A percentile compares a stretch with the other conserved stretches of the same genome.
phyloP scores from a whole-genome alignment of 1,140 invertebrate genomes.

The Oryctes rhinoceros region DNA sequence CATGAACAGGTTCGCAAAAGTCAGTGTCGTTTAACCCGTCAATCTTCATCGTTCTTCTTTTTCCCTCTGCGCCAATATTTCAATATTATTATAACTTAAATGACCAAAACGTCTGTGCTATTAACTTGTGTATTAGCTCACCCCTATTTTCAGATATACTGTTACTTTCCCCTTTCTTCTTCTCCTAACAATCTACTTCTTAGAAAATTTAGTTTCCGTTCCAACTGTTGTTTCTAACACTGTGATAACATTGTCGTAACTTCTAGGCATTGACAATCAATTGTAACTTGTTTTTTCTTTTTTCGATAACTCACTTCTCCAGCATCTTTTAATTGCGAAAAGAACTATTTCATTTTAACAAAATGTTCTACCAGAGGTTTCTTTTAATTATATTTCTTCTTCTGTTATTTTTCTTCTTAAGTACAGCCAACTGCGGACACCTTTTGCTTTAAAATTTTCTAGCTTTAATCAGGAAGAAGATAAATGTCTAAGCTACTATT shows the following conservation, averaged over 20 bases:
- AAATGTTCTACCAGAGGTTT: conserved; percentile 21
- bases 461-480: no score
- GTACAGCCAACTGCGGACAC: neutral
- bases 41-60: no score
- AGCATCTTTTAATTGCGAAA: conserved; percentile 41
- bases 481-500: no score
- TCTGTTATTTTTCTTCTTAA: conserved; percentile 36
- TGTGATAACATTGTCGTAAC: conserved; percentile 38
- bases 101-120: no score
- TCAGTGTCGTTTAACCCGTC: no score
- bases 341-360: conserved; percentile 26
- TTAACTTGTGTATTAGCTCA: no score
- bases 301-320: conserved; percentile 1
- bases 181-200: conserved; percentile 39
- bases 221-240: conserved; percentile 34
- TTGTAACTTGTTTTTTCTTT: conserved; percentile 30
- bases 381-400: neutral
- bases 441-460: neutral
- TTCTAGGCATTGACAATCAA: conserved; percentile 38
- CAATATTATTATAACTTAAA: no score
- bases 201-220: conserved; percentile 37
- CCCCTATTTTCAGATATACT: no score
- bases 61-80: no score
- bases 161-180: conserved; percentile 36
- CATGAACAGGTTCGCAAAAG: no score